phyloP scores from a whole-genome alignment of 2,888 invertebrate genomes.

The Campoplex nolae region DNA sequence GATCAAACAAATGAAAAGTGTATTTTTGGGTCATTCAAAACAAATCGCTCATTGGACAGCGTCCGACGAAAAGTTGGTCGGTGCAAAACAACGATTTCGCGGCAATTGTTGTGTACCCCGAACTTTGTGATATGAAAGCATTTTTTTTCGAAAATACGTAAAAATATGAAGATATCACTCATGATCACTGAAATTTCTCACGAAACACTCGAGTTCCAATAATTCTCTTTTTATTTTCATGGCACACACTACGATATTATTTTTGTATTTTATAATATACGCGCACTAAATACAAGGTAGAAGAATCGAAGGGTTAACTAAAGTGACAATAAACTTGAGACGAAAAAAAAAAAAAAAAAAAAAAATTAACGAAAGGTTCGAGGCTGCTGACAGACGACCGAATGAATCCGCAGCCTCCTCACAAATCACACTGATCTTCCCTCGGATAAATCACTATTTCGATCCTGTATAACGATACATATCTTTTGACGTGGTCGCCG shows the following conservation, averaged over 20 bases:
- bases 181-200: conserved; percentile 23
- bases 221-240: conserved; percentile 34
- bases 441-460: conserved; percentile 62
- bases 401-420: conserved; percentile 52
- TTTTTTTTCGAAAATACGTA: conserved; percentile 28
- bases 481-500: conserved; percentile 55
- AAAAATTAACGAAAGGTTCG: conserved; percentile 32
- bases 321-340: neutral
- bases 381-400: conserved; percentile 57
- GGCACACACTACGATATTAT: neutral
- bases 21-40: conserved; percentile 34
- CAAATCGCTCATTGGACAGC: conserved; percentile 12
- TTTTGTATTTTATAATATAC: neutral
- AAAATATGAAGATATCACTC: conserved; percentile 24
- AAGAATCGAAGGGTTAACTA: neutral
- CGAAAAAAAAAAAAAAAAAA: neutral
- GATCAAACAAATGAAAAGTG: conserved; percentile 14
- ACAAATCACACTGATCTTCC: conserved; percentile 59
- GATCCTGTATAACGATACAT: conserved; percentile 65
- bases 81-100: conserved; percentile 7
- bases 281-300: neutral
- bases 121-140: conserved; percentile 41
- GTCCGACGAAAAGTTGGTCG: conserved; percentile 1
- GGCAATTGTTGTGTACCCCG: conserved; percentile 23
- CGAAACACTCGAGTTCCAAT: conserved; percentile 29